Conservation (phyloP, 2,797 vertebrate genomes). For the Halcyon leucocephala region DNA sequence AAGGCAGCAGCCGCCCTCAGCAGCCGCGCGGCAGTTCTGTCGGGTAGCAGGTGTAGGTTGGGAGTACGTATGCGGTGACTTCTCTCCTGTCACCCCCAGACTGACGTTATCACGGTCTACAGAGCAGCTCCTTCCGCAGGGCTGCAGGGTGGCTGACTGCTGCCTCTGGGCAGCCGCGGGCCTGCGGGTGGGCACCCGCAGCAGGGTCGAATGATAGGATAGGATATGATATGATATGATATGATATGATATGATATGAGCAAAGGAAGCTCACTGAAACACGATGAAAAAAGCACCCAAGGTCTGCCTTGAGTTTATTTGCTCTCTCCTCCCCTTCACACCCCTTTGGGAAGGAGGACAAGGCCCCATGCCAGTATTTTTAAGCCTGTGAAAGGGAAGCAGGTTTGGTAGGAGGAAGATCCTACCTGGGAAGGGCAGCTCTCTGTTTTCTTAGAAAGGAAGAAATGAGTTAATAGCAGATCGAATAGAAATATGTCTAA, state of each 20-base stretch:
- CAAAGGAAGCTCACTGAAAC: background rate
- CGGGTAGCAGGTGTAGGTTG: background rate
- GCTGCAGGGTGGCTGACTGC: background rate
- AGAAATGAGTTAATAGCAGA: background rate
- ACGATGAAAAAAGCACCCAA: background rate
- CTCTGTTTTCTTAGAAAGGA: background rate
- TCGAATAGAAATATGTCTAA: background rate
- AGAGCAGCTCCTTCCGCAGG: background rate
- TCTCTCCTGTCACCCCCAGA: background rate
- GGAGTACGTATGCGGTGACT: background rate
- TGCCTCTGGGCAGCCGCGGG: background rate
- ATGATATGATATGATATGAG: accelerated
- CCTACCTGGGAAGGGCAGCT: background rate
- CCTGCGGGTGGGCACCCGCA: accelerated
- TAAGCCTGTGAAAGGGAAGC: background rate
- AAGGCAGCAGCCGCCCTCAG: background rate
- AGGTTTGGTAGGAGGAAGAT: background rate
- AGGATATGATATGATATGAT: too few relatives aligned
- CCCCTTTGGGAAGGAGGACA: background rate
- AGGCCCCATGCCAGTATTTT: background rate
- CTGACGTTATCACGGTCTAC: background rate
- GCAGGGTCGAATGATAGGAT: background rate
- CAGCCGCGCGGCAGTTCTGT: accelerated
- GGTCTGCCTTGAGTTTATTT: background rate
- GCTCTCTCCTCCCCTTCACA: background rate